Percentiles rank a stretch among this genome's conserved stretches.
These are phyloP conservation scores for Hylia prasina DNA, from an alignment of 2,113 vertebrate genomes.

Conservation along the genomic window DNA sequence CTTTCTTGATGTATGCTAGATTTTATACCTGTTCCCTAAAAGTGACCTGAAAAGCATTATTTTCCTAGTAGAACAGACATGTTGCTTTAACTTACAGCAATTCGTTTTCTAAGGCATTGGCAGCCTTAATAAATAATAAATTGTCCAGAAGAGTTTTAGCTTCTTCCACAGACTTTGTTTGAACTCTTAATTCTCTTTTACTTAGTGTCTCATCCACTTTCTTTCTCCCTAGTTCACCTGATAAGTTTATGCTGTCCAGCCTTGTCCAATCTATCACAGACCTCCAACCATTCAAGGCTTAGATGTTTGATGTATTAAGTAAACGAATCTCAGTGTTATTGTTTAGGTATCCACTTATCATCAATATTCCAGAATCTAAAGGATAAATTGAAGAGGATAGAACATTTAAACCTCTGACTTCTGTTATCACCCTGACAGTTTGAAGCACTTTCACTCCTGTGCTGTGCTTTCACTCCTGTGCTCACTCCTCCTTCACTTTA, in stretches of 20 bases:
- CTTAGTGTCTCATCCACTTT: not conserved
- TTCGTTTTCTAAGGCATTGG: not conserved
- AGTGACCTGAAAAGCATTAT: not conserved
- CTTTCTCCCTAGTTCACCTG: not conserved
- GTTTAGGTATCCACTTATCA: not conserved
- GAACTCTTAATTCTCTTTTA: not conserved
- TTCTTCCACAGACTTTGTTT: not conserved
- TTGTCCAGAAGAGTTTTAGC: not conserved
- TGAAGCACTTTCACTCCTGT: not conserved
- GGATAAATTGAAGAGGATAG: not conserved
- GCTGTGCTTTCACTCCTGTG: not conserved
- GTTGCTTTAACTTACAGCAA: not conserved
- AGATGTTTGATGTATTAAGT: not conserved
- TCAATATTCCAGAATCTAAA: not conserved
- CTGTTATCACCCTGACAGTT: not conserved
- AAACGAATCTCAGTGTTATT: not conserved
- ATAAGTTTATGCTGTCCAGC: not conserved
- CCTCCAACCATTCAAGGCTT: not conserved
- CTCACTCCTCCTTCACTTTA: not conserved
- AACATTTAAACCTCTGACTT: not conserved
- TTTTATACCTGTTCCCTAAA: not conserved
- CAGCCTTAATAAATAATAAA: not conserved
- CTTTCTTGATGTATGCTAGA: not conserved
- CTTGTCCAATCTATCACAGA: not conserved
- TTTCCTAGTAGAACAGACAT: not conserved